phyloP scores from a whole-genome alignment of 30 jellyfish, hydroid and myxozoan species.

The Catostylus mosaicus region DNA sequence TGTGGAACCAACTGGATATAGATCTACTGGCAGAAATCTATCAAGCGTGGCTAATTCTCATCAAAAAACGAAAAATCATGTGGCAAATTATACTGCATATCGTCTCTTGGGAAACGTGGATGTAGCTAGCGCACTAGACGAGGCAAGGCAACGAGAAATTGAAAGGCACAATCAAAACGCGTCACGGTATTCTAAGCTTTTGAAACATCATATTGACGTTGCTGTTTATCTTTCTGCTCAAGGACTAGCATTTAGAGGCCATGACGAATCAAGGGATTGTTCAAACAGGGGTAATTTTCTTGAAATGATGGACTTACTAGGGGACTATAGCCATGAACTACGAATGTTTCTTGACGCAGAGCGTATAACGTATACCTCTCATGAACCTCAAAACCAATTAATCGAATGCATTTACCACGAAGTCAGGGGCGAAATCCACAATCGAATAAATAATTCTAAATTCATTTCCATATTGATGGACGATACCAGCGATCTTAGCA shows the following conservation, averaged over 20 bases:
- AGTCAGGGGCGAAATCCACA: constrained; percentile 30
- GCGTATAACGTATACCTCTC: constrained; percentile 14
- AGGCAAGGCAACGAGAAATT: constrained; percentile 34
- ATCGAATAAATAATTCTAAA: constrained; percentile 5
- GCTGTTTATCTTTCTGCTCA: not conserved
- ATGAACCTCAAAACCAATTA: constrained; percentile 48
- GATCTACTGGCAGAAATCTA: constrained; percentile 17
- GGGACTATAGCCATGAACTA: not conserved
- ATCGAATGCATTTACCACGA: constrained; percentile 28
- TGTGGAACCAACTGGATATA: not conserved
- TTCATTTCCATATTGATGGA: constrained; percentile 38
- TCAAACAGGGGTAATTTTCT: constrained; percentile 48
- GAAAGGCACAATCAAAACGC: constrained; percentile 28
- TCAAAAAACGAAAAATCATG: constrained; percentile 14
- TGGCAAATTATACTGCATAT: constrained; percentile 19
- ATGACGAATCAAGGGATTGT: constrained; percentile 21
- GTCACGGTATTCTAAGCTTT: not conserved
- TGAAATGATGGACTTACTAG: constrained; percentile 17
- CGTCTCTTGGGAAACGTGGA: constrained; percentile 33
- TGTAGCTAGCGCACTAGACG: constrained; percentile 56
- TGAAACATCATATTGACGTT: constrained; percentile 1
- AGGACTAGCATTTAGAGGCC: not conserved
- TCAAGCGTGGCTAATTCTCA: constrained; percentile 20
- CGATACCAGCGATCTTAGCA: constrained; percentile 43
- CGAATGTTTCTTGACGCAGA: constrained; percentile 3